Percentiles rank a stretch among this genome's conserved stretches.
phyloP scores from a whole-genome alignment of 2,113 vertebrate species.

The Clupea harengus region DNA sequence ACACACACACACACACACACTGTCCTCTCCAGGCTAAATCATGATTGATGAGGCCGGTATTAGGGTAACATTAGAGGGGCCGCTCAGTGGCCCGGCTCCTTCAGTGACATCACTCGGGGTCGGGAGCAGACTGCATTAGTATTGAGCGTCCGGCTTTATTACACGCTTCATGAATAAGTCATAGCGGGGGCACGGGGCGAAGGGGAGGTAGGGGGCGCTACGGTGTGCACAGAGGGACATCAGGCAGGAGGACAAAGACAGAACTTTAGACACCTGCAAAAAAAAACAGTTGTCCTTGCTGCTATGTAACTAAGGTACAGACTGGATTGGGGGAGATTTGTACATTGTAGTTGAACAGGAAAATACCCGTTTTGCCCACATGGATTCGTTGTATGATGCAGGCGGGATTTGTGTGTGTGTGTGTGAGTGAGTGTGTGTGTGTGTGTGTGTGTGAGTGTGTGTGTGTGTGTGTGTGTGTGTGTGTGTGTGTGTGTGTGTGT shows the following conservation, averaged over 20 bases:
- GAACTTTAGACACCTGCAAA: neutral
- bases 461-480: conserved; percentile 7
- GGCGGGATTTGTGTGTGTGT: neutral
- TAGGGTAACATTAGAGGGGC: conserved; percentile 83
- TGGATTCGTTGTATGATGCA: neutral
- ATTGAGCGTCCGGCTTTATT: conserved; percentile 80
- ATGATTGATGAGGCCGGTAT: conserved; percentile 85
- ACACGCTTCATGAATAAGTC: conserved; percentile 81
- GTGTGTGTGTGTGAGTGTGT: conserved; percentile 4
- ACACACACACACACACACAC: conserved; percentile 59
- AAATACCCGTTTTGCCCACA: neutral
- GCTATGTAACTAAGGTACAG: neutral
- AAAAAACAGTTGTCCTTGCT: neutral
- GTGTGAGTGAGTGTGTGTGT: neutral
- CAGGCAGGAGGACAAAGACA: neutral
- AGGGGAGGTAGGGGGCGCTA: neutral
- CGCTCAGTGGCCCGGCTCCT: conserved; percentile 72
- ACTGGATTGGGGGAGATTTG: neutral
- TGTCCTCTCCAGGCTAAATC: conserved; percentile 64
- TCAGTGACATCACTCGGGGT: conserved; percentile 75
- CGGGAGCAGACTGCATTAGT: conserved; percentile 81
- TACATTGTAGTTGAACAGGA: neutral
- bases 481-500: neutral
- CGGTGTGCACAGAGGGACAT: neutral
- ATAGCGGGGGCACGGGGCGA: conserved; percentile 36